Percentiles rank a stretch among this genome's conserved stretches.
phyloP scores from a whole-genome alignment of 2,888 invertebrate species.

The Flabesymbios commensalis region DNA sequence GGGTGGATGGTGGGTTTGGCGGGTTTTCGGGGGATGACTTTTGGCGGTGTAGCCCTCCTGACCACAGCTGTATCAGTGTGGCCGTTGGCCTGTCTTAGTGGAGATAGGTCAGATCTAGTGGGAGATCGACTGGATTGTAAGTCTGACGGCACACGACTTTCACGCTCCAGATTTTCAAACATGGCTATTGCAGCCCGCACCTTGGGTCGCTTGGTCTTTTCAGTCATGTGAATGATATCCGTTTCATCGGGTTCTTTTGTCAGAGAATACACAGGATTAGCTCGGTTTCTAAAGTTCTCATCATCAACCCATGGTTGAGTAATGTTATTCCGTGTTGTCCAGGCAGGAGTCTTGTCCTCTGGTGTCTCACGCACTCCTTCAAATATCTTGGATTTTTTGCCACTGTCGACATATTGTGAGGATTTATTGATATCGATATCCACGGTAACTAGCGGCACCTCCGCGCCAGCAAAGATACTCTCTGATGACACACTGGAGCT shows the following conservation, averaged over 20 bases:
- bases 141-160: background rate
- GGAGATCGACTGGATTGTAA: background rate
- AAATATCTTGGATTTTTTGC: background rate
- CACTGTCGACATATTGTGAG: no score
- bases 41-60: no score
- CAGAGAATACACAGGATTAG: background rate
- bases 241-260: background rate
- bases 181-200: conserved; percentile 1
- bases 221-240: background rate
- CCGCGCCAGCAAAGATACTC: background rate
- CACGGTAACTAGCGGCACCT: background rate
- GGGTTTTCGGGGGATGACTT: no score
- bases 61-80: no score
- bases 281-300: no score
- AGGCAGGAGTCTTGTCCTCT: background rate
- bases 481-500: background rate
- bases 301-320: background rate
- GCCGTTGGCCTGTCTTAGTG: no score
- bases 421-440: no score
- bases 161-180: background rate
- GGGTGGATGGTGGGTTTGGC: no score
- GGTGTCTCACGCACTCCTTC: background rate
- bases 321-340: no score
- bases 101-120: no score
- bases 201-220: background rate